These are phyloP conservation scores for Flabesymbios commensalis DNA, from an alignment of 2,888 invertebrate genomes.

Conservation along the genomic window DNA sequence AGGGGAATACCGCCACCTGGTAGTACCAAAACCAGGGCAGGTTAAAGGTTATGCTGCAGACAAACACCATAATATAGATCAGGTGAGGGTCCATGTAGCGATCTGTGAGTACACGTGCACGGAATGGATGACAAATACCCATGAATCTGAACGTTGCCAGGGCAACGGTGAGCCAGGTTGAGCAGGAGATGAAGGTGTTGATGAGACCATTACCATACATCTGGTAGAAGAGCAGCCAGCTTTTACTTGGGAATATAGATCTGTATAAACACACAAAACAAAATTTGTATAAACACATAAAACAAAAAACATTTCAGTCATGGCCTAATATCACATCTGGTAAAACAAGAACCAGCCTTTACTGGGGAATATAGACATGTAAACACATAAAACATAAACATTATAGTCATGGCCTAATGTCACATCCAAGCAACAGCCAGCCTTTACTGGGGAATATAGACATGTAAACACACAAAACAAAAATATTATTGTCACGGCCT, in stretches of 20 bases:
- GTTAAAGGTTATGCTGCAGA: constrained; percentile 7
- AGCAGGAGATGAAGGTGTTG: constrained; percentile 66
- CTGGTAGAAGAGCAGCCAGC: not conserved
- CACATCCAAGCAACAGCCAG: no score
- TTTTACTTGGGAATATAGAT: not conserved
- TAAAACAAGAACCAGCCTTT: no score
- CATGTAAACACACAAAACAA: no score
- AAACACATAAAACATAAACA: no score
- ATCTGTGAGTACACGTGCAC: constrained; percentile 37
- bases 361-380: no score
- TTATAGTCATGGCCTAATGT: no score
- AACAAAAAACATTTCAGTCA: no score
- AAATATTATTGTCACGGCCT: no score
- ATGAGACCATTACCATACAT: constrained; percentile 46
- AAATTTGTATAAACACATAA: no score
- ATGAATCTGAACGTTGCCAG: constrained; percentile 76
- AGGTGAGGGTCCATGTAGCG: constrained; percentile 5
- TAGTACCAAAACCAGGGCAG: constrained; percentile 18
- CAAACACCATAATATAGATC: constrained; percentile 33
- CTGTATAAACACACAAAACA: no score
- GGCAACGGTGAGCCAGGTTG: constrained; percentile 77
- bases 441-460: no score
- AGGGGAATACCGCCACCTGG: not conserved
- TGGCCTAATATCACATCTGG: no score
- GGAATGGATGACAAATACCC: constrained; percentile 75